These are phyloP conservation scores for Acleris holmiana DNA, from an alignment of 2,888 invertebrate genomes.

Conservation along the genomic window DNA sequence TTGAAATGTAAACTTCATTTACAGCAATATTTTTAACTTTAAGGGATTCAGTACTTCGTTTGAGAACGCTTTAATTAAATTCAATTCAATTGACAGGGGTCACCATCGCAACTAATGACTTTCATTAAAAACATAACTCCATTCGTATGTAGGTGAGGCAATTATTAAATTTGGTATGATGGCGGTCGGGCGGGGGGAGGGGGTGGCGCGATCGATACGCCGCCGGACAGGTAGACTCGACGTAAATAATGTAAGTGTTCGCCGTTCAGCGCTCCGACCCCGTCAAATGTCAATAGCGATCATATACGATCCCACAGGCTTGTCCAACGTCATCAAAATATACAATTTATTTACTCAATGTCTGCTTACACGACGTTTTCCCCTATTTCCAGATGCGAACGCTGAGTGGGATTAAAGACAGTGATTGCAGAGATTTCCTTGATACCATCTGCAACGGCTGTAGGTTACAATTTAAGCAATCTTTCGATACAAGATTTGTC, in stretches of 20 bases:
- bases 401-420: slow-evolving; percentile 21
- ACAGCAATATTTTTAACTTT: too few species aligned
- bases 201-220: slow-evolving; percentile 45
- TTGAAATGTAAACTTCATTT: too few species aligned
- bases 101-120: neutral
- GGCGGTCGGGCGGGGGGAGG: slow-evolving; percentile 42
- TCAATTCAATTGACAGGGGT: neutral
- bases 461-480: slow-evolving; percentile 20
- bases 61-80: too few species aligned
- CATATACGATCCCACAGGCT: slow-evolving; percentile 43
- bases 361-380: neutral
- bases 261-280: slow-evolving; percentile 53
- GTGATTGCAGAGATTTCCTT: slow-evolving; percentile 27
- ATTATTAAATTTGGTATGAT: slow-evolving; percentile 57
- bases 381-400: slow-evolving; percentile 11
- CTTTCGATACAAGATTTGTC: slow-evolving; percentile 11
- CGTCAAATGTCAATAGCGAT: slow-evolving; percentile 67
- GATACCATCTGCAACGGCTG: slow-evolving; percentile 25
- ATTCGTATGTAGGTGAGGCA: slow-evolving; percentile 22
- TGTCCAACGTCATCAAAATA: slow-evolving; percentile 13
- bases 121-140: neutral
- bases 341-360: slow-evolving; percentile 17
- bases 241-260: slow-evolving; percentile 76
- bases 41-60: too few species aligned
- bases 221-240: slow-evolving; percentile 53